Evolutionary conservation across 1,140 invertebrate species (phyloP).

Genomic region (Aphelinus certus): DNA sequence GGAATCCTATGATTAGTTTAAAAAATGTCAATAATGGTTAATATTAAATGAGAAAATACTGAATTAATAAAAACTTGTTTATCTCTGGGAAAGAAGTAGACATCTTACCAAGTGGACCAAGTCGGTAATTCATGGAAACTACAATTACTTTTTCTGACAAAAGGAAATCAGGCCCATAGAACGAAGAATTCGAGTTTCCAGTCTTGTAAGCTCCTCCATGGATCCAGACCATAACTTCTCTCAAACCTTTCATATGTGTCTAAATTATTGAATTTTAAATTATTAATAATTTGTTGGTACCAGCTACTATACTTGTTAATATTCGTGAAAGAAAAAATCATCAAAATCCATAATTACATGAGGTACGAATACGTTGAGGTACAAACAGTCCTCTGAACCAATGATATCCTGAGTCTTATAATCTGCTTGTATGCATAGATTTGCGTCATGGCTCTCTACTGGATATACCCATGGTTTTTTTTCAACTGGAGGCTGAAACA

Average conservation of each 20-base stretch:
- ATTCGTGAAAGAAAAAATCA: too few species aligned
- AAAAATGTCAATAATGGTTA: too few species aligned
- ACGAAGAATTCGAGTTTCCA: constrained; percentile 45
- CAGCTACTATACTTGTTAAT: too few species aligned
- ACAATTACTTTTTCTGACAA: constrained; percentile 71
- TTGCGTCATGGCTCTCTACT: constrained; percentile 36
- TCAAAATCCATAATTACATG: constrained; percentile 41
- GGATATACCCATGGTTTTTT: constrained; percentile 41
- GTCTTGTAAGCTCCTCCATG: constrained; percentile 52
- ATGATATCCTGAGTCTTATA: background rate
- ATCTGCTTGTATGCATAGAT: constrained; percentile 42
- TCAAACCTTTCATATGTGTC: too few species aligned
- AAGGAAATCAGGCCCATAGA: constrained; percentile 73
- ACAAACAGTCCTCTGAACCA: constrained; percentile 57
- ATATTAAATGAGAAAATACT: too few species aligned
- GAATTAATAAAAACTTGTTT: too few species aligned
- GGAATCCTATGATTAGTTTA: constrained; percentile 54
- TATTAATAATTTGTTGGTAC: too few species aligned
- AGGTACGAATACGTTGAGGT: constrained; percentile 56
- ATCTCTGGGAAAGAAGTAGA: too few species aligned
- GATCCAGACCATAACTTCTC: constrained; percentile 50
- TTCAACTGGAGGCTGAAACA: constrained; percentile 37
- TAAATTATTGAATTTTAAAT: too few species aligned
- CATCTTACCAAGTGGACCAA: constrained; percentile 68
- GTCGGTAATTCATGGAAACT: constrained; percentile 77